Evolutionary conservation across 2,113 vertebrate species (phyloP).

Genomic region (Cacatua alba): DNA sequence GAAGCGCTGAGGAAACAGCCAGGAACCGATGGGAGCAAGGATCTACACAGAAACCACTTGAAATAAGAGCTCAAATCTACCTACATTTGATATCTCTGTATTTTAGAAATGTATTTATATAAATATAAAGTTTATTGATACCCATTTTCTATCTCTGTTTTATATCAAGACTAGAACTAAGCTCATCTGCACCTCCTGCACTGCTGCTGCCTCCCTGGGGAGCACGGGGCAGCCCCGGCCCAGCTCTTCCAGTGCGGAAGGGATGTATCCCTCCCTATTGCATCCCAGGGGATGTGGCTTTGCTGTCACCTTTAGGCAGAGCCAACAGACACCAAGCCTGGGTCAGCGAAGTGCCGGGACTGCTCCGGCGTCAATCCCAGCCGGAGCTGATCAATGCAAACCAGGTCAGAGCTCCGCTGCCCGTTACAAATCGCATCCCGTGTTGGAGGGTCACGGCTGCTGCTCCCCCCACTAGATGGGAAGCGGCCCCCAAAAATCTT

Average conservation of each 20-base stretch:
- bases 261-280: neutral
- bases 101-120: too few species aligned
- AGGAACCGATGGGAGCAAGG: neutral
- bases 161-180: neutral
- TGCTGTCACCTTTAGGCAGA: neutral
- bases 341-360: neutral
- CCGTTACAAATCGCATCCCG: conserved; percentile 76
- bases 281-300: neutral
- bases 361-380: neutral
- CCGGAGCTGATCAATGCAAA: conserved; percentile 81
- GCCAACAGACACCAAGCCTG: neutral
- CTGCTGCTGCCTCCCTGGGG: neutral
- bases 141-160: neutral
- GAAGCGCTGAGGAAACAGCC: accelerated
- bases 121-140: neutral
- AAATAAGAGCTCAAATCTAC: neutral
- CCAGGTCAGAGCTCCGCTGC: conserved; percentile 74
- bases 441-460: conserved; percentile 69
- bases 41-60: accelerated
- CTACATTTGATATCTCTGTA: too few species aligned
- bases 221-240: accelerated
- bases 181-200: neutral
- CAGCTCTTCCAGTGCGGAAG: neutral
- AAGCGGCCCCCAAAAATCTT: conserved; percentile 75
- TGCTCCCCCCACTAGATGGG: conserved; percentile 67